Conservation (phyloP, 2,888 invertebrate species). For the Smittia sp. region DNA sequence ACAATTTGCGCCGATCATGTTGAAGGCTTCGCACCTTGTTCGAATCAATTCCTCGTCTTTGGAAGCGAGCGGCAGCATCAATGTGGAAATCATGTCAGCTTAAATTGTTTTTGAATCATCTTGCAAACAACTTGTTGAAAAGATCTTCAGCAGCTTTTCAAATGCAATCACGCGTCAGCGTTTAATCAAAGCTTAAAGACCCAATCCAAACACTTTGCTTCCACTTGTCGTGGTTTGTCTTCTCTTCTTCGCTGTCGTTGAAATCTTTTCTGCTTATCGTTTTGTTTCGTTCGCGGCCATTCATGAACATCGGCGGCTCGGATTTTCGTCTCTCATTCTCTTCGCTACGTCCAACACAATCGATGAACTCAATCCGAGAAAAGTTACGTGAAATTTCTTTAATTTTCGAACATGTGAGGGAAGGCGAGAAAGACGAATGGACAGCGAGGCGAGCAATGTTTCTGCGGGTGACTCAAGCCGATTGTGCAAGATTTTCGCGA, state of each 20-base stretch:
- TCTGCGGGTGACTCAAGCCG: background rate
- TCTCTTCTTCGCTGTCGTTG: background rate
- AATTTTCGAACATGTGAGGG: background rate
- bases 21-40: too few species aligned
- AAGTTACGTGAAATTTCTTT: slow-evolving; percentile 9
- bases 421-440: background rate
- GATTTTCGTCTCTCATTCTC: background rate
- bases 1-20: too few species aligned
- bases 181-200: too few species aligned
- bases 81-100: too few species aligned
- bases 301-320: background rate
- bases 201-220: background rate
- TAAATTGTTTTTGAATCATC: too few species aligned
- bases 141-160: too few species aligned
- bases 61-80: too few species aligned
- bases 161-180: too few species aligned
- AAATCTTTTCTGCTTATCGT: background rate
- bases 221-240: background rate
- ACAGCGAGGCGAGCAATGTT: background rate
- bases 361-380: background rate
- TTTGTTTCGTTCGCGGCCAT: background rate
- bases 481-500: background rate
- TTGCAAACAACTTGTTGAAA: too few species aligned
- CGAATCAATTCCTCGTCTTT: too few species aligned
- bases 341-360: background rate